phyloP scores from a whole-genome alignment of 2,888 invertebrate genomes.

The Brachyopa scutellaris region DNA sequence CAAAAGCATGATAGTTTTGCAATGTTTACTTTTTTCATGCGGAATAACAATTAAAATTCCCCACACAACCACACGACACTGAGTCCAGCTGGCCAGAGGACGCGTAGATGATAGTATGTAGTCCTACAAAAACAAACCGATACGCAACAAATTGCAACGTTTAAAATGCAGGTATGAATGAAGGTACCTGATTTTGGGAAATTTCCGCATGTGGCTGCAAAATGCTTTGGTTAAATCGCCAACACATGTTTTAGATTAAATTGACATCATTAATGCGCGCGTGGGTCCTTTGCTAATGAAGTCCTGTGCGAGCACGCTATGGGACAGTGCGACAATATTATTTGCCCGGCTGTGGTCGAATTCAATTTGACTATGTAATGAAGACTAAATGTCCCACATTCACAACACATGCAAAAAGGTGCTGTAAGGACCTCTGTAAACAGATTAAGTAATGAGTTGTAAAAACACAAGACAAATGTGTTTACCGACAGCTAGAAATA shows the following conservation, averaged over 20 bases:
- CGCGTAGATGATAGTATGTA: slow-evolving; percentile 2
- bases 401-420: slow-evolving; percentile 15
- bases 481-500: slow-evolving; percentile 53
- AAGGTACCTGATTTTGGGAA: slow-evolving; percentile 51
- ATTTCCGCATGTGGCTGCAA: slow-evolving; percentile 39
- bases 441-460: slow-evolving; percentile 64
- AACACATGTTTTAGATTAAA: slow-evolving; percentile 71
- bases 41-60: slow-evolving; percentile 31
- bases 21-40: slow-evolving; percentile 31
- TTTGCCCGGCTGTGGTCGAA: not conserved
- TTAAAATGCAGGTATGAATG: not conserved
- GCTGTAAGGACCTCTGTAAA: slow-evolving; percentile 55
- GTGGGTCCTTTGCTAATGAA: slow-evolving; percentile 40
- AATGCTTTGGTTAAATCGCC: slow-evolving; percentile 58
- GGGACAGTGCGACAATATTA: not conserved
- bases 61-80: slow-evolving; percentile 28
- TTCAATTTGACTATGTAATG: slow-evolving; percentile 11
- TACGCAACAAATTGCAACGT: slow-evolving; percentile 42
- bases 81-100: slow-evolving; percentile 31
- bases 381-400: slow-evolving; percentile 4
- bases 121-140: slow-evolving; percentile 51
- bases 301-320: slow-evolving; percentile 39
- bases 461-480: slow-evolving; percentile 63
- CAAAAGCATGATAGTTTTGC: slow-evolving; percentile 21
- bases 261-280: slow-evolving; percentile 54